Percentiles rank a stretch among this genome's conserved stretches.
phyloP scores from a whole-genome alignment of 2,113 vertebrate species.

The Coptodon bakossiorum region DNA sequence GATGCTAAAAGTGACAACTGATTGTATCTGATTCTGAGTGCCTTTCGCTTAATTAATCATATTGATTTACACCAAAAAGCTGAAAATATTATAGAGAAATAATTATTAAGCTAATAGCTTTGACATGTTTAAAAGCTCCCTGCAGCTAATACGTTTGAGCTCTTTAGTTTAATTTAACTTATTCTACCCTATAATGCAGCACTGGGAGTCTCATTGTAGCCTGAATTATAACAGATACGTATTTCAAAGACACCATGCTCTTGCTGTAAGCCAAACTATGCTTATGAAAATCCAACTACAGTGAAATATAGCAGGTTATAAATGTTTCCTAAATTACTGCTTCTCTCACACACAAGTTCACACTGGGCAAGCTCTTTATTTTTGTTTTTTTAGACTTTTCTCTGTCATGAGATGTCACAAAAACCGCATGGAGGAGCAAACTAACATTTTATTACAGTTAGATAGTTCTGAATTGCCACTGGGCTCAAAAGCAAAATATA shows the following conservation, averaged over 20 bases:
- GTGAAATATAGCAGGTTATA: slow-evolving; percentile 18
- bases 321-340: slow-evolving; percentile 8
- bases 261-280: neutral
- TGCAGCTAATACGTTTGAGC: neutral
- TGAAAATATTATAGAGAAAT: neutral
- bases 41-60: neutral
- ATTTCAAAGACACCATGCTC: neutral
- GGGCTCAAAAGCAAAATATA: neutral
- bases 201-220: neutral
- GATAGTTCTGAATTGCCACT: neutral
- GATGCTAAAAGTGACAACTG: neutral
- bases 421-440: neutral
- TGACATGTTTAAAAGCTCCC: neutral
- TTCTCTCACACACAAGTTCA: neutral
- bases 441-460: neutral
- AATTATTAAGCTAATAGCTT: neutral
- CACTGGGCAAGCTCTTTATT: neutral
- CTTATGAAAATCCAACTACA: neutral
- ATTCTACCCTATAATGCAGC: neutral
- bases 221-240: neutral
- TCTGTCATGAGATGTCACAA: neutral
- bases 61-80: neutral
- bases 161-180: neutral
- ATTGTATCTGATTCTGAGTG: neutral
- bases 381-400: neutral